A percentile compares a stretch with the other conserved stretches of the same genome.
Evolutionary conservation across 2,888 invertebrate genomes (phyloP).

Genomic region (Oscheius sp.): DNA sequence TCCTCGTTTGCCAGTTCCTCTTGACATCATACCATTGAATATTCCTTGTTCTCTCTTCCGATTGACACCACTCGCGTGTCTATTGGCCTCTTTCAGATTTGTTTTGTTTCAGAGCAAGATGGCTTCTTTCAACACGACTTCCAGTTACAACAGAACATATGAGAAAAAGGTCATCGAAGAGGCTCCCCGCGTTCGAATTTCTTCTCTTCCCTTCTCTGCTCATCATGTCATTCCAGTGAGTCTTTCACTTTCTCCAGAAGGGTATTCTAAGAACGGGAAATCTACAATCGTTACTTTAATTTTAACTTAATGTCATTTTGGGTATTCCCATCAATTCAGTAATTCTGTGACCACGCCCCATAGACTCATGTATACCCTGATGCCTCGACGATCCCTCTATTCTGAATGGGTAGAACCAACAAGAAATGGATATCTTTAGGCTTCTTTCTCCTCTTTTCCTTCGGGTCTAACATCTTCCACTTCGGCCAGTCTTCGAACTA

Average conservation of each 20-base stretch:
- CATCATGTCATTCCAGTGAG: constrained; percentile 37
- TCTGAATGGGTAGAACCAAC: neutral
- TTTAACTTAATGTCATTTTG: neutral
- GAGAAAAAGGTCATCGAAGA: constrained; percentile 65
- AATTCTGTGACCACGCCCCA: neutral
- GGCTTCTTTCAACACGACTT: constrained; percentile 62
- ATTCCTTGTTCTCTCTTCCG: neutral
- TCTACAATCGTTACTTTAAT: neutral
- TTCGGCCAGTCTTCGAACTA: constrained; percentile 44
- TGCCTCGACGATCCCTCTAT: constrained; percentile 5
- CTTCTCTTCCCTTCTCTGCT: constrained; percentile 35
- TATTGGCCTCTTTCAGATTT: too few species aligned
- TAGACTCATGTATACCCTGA: too few species aligned
- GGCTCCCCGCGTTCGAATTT: constrained; percentile 38
- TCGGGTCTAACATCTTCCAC: constrained; percentile 8
- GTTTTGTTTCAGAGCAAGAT: constrained; percentile 37
- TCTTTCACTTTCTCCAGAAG: too few species aligned
- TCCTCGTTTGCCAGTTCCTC: neutral
- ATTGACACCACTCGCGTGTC: neutral
- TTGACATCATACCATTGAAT: neutral
- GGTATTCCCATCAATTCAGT: neutral
- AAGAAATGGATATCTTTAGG: neutral
- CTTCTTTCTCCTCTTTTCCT: constrained; percentile 25
- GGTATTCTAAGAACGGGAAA: neutral
- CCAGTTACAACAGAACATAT: constrained; percentile 66